These are phyloP conservation scores for Campaea margaritaria DNA, from an alignment of 2,888 invertebrate species.

Conservation along the genomic window DNA sequence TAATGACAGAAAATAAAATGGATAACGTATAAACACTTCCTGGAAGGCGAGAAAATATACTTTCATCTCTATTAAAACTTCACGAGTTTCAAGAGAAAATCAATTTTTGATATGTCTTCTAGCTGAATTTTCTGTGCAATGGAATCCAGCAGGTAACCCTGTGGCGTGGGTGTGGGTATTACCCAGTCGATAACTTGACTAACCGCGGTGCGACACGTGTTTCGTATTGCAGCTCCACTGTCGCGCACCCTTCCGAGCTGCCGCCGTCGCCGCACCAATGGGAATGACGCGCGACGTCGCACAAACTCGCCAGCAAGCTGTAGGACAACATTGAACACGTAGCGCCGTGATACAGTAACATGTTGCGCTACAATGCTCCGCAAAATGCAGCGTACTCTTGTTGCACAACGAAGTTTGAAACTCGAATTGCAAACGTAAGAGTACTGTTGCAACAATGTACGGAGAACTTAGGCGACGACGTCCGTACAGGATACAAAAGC, in stretches of 20 bases:
- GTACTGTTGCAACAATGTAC: constrained; percentile 1
- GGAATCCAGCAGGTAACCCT: constrained; percentile 42
- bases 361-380: background rate
- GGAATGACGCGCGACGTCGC: constrained; percentile 91
- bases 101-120: too few species aligned
- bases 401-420: background rate
- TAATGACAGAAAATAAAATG: constrained; percentile 14
- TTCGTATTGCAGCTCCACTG: constrained; percentile 92
- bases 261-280: constrained; percentile 99
- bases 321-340: constrained; percentile 2
- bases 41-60: too few species aligned
- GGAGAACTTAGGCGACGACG: background rate
- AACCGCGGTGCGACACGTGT: constrained; percentile 46
- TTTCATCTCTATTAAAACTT: too few species aligned
- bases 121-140: background rate
- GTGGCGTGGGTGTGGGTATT: constrained; percentile 61
- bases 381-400: background rate
- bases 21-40: background rate
- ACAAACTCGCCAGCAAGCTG: constrained; percentile 15
- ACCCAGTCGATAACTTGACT: constrained; percentile 36
- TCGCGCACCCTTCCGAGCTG: constrained; percentile 98
- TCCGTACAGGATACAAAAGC: background rate
- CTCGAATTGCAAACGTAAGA: background rate
- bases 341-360: background rate
- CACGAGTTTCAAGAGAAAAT: too few species aligned